Evolutionary conservation across 2,797 vertebrate species (phyloP), one percentile per base, ranked within the genome.

Genomic region (Gambusia yucatana): DNA sequence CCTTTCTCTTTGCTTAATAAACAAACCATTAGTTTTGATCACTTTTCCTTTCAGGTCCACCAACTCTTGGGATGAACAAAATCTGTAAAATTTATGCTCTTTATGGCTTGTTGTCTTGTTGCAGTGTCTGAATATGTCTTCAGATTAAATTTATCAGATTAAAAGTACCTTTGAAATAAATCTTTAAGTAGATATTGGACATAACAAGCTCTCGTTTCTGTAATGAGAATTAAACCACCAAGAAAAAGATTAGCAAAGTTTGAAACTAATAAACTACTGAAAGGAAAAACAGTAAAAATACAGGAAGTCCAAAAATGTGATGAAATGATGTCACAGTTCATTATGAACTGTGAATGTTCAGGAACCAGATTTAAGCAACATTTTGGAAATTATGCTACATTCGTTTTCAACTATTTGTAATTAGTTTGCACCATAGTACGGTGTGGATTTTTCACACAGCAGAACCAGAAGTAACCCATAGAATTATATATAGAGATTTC

Each of bases 1-100:
- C 83, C 85, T 77, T 89, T 87, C 82, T 82, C 81, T 73, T 85
- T 43, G 47, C 76, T 88, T 86, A 76, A 94, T 92, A 79, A 88
- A 85, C 63, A 61, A 76, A 72, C 69, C 4, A 36, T 72, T 85
- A 79, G 17, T 79, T 87, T 84, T 41, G 33, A 13, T 39, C 63
- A 39, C 2, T 39, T 36, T 65, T 65, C 13, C 57, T 30, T 59
- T 14, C 57, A 59, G n/a, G 4, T 30, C 57, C 57, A 61, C 13
- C 17, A 14, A 61, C 33, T 17, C 11, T 16, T 16, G 0, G 13
- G 57, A 33, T 61, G 57, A 57, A 57, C 28, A 5, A 57, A 28
- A 57, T 30, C 6, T 61, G 13, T 33, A 2, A 30, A 14, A 7
- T 6, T 0, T 3, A n/a, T 61, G 14, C 13, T 5, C 28, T 28